A percentile compares a stretch with the other conserved stretches of the same genome.
Conservation (phyloP, 2,113 vertebrate genomes). For the Poeciliopsis retropinna region DNA sequence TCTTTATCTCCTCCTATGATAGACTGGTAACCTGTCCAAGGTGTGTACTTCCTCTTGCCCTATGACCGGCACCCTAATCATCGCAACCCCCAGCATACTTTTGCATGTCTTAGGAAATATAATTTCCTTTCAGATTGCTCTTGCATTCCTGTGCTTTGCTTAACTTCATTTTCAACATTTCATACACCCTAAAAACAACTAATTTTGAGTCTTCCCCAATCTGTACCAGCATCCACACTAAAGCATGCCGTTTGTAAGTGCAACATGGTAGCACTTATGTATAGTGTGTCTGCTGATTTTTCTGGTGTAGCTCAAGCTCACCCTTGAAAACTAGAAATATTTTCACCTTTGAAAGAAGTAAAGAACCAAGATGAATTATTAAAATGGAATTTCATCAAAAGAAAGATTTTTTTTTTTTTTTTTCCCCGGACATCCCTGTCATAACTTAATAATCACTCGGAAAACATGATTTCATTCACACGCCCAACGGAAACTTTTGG, state of each 20-base stretch:
- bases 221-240: background rate
- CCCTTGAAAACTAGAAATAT: constrained; percentile 5
- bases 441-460: constrained; percentile 63
- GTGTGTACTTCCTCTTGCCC: background rate
- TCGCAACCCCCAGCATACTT: too few relatives aligned
- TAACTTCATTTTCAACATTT: background rate
- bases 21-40: background rate
- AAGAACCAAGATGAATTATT: constrained; percentile 19
- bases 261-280: background rate
- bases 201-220: background rate
- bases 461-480: constrained; percentile 73
- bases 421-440: constrained; percentile 27
- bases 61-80: background rate
- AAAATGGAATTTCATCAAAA: constrained; percentile 45
- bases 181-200: background rate
- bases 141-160: background rate
- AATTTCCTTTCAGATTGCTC: background rate
- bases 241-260: background rate
- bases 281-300: background rate
- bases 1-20: background rate
- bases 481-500: constrained; percentile 71
- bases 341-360: constrained; percentile 13
- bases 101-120: too few relatives aligned
- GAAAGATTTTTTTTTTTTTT: constrained; percentile 26
- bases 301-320: background rate